These are phyloP conservation scores for Atlantisia rogersi DNA, from an alignment of 2,113 vertebrate species.

Conservation along the genomic window DNA sequence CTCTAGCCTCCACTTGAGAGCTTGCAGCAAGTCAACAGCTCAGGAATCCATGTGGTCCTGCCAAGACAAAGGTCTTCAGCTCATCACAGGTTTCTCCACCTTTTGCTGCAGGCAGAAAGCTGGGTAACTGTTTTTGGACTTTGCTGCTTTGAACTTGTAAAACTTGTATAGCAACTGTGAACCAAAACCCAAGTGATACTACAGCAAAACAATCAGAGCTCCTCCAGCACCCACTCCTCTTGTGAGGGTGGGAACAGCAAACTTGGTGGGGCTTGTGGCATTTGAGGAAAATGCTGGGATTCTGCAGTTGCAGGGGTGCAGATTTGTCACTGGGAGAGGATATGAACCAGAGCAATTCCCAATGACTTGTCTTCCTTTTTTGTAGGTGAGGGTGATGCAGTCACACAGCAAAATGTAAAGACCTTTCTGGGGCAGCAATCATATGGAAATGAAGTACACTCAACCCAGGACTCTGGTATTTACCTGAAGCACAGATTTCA, in stretches of 20 bases:
- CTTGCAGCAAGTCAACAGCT: slow-evolving; percentile 25
- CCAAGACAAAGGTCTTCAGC: slow-evolving; percentile 23
- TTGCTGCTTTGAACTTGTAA: not conserved
- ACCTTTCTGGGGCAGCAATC: not conserved
- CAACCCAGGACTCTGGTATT: not conserved
- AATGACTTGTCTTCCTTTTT: not conserved
- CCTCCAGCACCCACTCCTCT: not conserved
- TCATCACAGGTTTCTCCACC: slow-evolving; percentile 4
- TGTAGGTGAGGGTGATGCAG: not conserved
- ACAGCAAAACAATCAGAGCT: not conserved
- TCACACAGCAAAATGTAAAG: not conserved
- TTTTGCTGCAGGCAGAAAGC: not conserved
- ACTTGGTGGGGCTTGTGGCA: not conserved
- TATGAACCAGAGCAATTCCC: not conserved
- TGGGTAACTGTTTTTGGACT: not conserved
- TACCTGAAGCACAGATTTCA: not conserved
- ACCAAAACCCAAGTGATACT: not conserved
- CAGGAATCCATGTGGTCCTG: slow-evolving; percentile 37
- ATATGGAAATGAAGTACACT: not conserved
- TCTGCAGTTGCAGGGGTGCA: not conserved
- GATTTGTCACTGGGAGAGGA: not conserved
- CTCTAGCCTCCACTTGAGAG: not conserved
- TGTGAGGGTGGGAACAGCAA: not conserved
- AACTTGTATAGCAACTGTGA: slow-evolving; percentile 18
- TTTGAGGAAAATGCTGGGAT: not conserved